Base-by-base conservation (phyloP, 2,113 vertebrate genomes). In the Ophthalmolycus amberensis region DNA sequence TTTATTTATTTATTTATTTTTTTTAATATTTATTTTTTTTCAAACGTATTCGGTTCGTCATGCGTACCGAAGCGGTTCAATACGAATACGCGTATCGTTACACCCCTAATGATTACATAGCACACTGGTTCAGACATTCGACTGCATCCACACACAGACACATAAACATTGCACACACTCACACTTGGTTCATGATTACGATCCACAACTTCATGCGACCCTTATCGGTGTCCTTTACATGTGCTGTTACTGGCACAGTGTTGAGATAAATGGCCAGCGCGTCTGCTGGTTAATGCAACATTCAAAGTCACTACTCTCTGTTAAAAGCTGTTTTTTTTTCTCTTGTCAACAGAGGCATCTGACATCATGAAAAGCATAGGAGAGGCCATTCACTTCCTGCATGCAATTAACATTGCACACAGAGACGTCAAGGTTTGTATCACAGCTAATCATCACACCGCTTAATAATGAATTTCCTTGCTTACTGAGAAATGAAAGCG, bases 291-390 rank as follows among this genome's bases (percentile, higher is more conserved):
- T 9, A 18, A 59, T 29, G 25, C 25, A 10, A 3, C 22, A 50
- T 6, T 56, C 3, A 4, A 9, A 56, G 16, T 48, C 6, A 25
- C 14, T 25, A n/a, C 46, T 73, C 16, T 75, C 7, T 60, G 1
- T 63, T 62, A 71, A 74, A 37, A 40, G 11, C 15, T 27, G 42
- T 67, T 64, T 81, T 1, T 84, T 4, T 56, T 59, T 27, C 20
- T 85, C 7, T 79, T 73, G 16, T 50, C 44, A 65, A 6, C 85
- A 99, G 98, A 99, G 95, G 98, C 97, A 0, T 99, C 98, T 0
- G 97, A 99, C 85, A 99, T 99, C 77, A 99, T 99, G 98, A 98
- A 97, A 91, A 98, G 94, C 90, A 99, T 99, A 0, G 98, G 98
- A 0, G 98, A 98, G 77, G 98, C 98, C 69, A 99, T 99, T 20